Base-by-base conservation (phyloP, 2,797 vertebrate genomes). In the Oreochromis mossambicus region DNA sequence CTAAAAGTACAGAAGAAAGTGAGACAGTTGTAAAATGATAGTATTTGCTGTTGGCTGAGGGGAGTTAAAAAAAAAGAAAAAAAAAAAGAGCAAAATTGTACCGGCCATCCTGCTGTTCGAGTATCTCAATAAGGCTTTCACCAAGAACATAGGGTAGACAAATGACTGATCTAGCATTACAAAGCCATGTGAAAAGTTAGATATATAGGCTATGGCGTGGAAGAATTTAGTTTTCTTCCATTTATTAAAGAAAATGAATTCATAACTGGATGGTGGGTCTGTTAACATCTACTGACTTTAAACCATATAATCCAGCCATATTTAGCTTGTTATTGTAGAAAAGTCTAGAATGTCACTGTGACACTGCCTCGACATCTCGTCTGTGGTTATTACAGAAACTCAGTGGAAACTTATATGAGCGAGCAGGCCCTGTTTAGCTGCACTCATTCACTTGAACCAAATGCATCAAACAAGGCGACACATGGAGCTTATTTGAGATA, bases 61-160 rank as follows among this genome's bases (percentile, higher is more conserved):
- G 11, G 58, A 13, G 58, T 21, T 8, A 38, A 13, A 38, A 6
- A 38, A 50, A 29, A 7, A 19, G 3, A 24, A 24, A 6, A 38
- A 50, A 29, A 7, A 17, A 13, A 17, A 68, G 1, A 43, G 38
- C 14, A 46, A 46, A 70, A 2, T 73, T 1, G 4, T 73, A 46
- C 14, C 10, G 4, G 66, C 24, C 24, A 46, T 48, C 66, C 24
- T 73, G 24, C 32, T 77, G 9, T 7, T 66, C 2, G 1, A 73
- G 43, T 48, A 29, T 73, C 80, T 84, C 66, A 66, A 70, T 84
- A 87, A 86, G 55, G 80, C 82, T 78, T 80, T 82, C 13, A 51
- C 41, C 55, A 73, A 83, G 32, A 54, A 85, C 38, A 8, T 0
- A 24, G 41, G 1, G 36, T 29, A 61, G 34, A 86, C 17, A 32